These are phyloP conservation scores for Microcebus tavaratra DNA, from an alignment of 2,113 vertebrate genomes.

Conservation along the genomic window DNA sequence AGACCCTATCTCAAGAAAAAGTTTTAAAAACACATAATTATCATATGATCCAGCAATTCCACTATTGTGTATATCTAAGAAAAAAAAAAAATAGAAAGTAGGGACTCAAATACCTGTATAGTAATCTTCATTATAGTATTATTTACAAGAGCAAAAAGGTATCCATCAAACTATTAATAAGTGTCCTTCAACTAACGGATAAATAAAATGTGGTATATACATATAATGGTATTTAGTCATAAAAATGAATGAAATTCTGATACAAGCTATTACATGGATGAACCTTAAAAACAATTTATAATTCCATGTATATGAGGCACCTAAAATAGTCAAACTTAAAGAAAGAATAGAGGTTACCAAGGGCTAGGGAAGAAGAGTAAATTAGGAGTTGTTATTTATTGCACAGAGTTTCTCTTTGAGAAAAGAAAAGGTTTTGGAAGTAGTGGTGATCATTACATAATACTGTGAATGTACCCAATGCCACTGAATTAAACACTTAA, in stretches of 20 bases:
- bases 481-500: background rate
- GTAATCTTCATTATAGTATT: background rate
- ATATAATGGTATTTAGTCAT: background rate
- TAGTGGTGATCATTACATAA: background rate
- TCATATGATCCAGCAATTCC: background rate
- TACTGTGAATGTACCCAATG: background rate
- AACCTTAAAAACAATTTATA: background rate
- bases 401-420: background rate
- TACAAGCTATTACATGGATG: background rate
- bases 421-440: background rate
- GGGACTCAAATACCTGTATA: background rate
- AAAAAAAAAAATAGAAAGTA: background rate
- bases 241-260: background rate
- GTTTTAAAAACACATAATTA: background rate
- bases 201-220: background rate
- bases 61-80: background rate
- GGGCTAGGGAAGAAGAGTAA: background rate
- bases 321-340: constrained; percentile 1
- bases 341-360: background rate
- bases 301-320: background rate
- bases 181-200: background rate
- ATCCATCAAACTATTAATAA: background rate
- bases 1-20: background rate
- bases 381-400: background rate
- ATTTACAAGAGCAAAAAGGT: background rate